Percentiles rank a stretch among this genome's conserved stretches.
These are phyloP conservation scores for Heterotilapia buettikoferi DNA, from an alignment of 2,113 vertebrate species.

Conservation along the genomic window DNA sequence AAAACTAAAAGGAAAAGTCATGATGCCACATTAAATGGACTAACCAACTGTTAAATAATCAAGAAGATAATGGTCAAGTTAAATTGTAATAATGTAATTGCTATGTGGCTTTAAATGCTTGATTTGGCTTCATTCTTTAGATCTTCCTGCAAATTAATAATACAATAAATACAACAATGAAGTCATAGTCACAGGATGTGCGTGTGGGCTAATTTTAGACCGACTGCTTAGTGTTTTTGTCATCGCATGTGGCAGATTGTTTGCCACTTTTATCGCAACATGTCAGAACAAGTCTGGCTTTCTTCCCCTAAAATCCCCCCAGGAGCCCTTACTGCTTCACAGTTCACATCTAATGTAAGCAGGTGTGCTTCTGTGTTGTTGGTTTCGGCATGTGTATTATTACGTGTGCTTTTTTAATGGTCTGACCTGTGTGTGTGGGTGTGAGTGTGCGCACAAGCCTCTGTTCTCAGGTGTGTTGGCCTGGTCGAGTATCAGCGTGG, in stretches of 20 bases:
- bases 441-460: neutral
- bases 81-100: neutral
- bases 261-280: neutral
- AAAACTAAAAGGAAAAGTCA: neutral
- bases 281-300: neutral
- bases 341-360: neutral
- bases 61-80: neutral
- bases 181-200: neutral
- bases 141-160: neutral
- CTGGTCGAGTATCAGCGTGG: conserved; percentile 29
- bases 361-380: neutral
- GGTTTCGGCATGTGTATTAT: neutral
- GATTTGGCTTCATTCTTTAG: neutral
- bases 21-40: neutral
- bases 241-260: neutral
- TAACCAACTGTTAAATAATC: neutral
- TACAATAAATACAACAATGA: neutral
- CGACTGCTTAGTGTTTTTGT: neutral
- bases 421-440: neutral
- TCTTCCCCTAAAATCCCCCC: neutral
- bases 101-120: neutral
- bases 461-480: conserved; percentile 38
- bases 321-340: neutral
- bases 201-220: neutral
- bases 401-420: neutral